Evolutionary conservation across 2,888 invertebrate species (phyloP).

Genomic region (Ischnus inquisitorius): DNA sequence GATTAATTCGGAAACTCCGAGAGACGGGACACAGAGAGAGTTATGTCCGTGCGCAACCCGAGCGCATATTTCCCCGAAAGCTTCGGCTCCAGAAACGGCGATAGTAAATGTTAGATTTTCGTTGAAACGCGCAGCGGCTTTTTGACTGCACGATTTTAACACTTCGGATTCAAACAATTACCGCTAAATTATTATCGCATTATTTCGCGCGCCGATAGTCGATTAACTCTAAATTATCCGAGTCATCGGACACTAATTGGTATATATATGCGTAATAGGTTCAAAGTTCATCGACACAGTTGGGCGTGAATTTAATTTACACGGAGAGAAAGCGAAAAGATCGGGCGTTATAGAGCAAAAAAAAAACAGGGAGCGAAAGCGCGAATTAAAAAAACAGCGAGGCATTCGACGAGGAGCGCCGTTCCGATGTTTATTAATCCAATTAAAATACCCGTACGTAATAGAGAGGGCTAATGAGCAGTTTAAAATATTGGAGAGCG

Average conservation of each 20-base stretch:
- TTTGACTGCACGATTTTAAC: neutral
- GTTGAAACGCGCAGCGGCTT: neutral
- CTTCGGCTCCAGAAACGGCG: neutral
- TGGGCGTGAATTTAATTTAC: neutral
- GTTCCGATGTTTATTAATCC: constrained; percentile 61
- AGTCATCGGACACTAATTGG: constrained; percentile 16
- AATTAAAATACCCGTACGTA: constrained; percentile 58
- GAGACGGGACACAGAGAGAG: neutral
- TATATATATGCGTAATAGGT: neutral
- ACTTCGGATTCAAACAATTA: too few species aligned
- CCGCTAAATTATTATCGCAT: constrained; percentile 24
- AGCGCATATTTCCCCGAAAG: constrained; percentile 11
- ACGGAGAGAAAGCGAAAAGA: neutral
- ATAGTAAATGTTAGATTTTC: neutral
- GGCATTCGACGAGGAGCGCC: constrained; percentile 1
- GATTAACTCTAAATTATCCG: constrained; percentile 30
- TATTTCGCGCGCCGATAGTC: neutral
- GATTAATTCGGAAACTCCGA: constrained; percentile 28
- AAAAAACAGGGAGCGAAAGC: neutral
- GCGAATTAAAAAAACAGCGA: neutral
- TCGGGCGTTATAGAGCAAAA: neutral
- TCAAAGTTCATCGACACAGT: neutral
- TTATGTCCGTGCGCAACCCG: neutral
- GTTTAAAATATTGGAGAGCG: constrained; percentile 56
- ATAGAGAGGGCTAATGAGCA: constrained; percentile 61